Conservation (phyloP, 2,888 invertebrate species). For the Caenorhabditis sinica region DNA sequence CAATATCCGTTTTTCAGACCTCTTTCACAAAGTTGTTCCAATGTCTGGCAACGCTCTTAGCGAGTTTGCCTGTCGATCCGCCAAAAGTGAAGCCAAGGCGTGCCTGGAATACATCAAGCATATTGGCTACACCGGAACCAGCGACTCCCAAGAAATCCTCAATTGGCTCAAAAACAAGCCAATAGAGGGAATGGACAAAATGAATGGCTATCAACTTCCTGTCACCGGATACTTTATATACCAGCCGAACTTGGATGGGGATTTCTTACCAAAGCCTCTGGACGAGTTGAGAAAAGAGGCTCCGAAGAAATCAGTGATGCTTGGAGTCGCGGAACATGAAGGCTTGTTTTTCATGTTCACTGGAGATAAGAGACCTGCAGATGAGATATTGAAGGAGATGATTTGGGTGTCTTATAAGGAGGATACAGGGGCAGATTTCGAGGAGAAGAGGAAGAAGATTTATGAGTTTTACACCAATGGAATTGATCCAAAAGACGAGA, state of each 20-base stretch:
- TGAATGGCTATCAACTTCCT: conserved; percentile 30
- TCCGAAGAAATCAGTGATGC: conserved; percentile 44
- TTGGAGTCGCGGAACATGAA: conserved; percentile 48
- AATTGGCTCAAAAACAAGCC: conserved; percentile 59
- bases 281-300: conserved; percentile 58
- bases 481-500: conserved; percentile 46
- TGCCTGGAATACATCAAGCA: conserved; percentile 63
- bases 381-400: conserved; percentile 10
- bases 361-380: conserved; percentile 17
- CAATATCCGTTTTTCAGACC: conserved; percentile 51
- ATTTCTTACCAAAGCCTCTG: conserved; percentile 54
- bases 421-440: conserved; percentile 34
- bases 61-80: conserved; percentile 62
- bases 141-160: conserved; percentile 44
- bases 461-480: conserved; percentile 60
- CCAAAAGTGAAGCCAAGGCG: conserved; percentile 41
- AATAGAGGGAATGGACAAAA: conserved; percentile 35
- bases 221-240: conserved; percentile 63
- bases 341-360: conserved; percentile 43
- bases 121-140: conserved; percentile 59
- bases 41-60: conserved; percentile 68
- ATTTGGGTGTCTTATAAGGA: conserved; percentile 24
- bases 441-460: conserved; percentile 45
- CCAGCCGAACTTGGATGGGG: conserved; percentile 70
- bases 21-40: conserved; percentile 49